Evolutionary conservation across 2,888 invertebrate genomes (phyloP).

Genomic region (Cryptocheilus praepositus): DNA sequence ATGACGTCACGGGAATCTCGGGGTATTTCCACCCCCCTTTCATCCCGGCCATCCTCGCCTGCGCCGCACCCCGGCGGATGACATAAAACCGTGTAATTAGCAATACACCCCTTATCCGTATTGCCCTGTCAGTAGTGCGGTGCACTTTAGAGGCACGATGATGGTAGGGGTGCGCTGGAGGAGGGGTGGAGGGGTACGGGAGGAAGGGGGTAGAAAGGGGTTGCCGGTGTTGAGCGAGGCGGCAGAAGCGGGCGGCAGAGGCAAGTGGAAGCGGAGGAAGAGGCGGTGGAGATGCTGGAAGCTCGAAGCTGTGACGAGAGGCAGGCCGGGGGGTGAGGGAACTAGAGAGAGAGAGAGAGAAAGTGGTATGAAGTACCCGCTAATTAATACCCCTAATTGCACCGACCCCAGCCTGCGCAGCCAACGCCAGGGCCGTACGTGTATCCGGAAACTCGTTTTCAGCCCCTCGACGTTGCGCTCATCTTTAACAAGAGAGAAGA

Average conservation of each 20-base stretch:
- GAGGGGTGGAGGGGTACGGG: no score
- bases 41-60: constrained; percentile 16
- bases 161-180: constrained; percentile 15
- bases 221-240: not conserved
- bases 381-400: constrained; percentile 75
- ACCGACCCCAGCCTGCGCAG: constrained; percentile 63
- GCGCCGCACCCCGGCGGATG: constrained; percentile 44
- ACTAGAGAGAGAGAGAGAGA: constrained; percentile 34
- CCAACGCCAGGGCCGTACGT: constrained; percentile 59
- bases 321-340: constrained; percentile 26
- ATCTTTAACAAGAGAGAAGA: constrained; percentile 23
- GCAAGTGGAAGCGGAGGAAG: constrained; percentile 21
- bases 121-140: constrained; percentile 66
- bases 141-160: constrained; percentile 62
- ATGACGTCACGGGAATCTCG: constrained; percentile 56
- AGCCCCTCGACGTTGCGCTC: constrained; percentile 49
- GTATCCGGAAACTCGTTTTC: constrained; percentile 47
- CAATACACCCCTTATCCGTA: constrained; percentile 70
- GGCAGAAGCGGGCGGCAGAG: no score
- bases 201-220: constrained; percentile 11
- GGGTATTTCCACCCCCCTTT: constrained; percentile 30
- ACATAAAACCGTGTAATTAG: constrained; percentile 73
- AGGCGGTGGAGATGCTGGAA: not conserved
- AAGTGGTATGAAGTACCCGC: constrained; percentile 68
- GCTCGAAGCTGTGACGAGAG: constrained; percentile 30